These are phyloP conservation scores for Craniophora ligustri DNA, from an alignment of 2,888 invertebrate species.

Conservation along the genomic window DNA sequence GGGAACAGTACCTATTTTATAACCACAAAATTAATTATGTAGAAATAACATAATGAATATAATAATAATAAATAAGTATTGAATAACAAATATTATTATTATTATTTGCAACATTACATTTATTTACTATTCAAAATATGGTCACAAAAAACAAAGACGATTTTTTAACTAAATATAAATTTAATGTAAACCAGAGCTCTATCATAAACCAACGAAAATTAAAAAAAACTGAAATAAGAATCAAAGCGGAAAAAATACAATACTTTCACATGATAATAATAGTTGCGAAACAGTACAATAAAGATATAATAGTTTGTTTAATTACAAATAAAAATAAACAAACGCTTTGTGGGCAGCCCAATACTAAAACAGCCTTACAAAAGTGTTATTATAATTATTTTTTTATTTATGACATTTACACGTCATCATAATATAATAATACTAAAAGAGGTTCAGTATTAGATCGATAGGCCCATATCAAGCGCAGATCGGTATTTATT, in stretches of 20 bases:
- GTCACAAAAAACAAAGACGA: not conserved
- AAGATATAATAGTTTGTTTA: slow-evolving; percentile 41
- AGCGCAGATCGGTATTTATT: no score
- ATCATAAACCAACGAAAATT: slow-evolving; percentile 37
- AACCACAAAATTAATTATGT: not conserved
- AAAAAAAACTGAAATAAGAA: slow-evolving; percentile 47
- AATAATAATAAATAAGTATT: no score
- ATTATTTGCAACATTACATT: not conserved
- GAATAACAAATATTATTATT: no score
- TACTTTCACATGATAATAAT: slow-evolving; percentile 41
- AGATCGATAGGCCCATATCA: no score
- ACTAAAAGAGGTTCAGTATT: no score
- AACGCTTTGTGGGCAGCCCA: slow-evolving; percentile 25
- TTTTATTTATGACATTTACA: no score
- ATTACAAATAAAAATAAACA: slow-evolving; percentile 52
- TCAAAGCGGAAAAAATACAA: slow-evolving; percentile 39
- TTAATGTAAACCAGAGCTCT: slow-evolving; percentile 38
- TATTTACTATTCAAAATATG: not conserved
- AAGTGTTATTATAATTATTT: no score
- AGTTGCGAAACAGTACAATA: slow-evolving; percentile 40
- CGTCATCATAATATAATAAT: no score
- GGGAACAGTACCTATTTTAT: not conserved
- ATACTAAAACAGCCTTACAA: not conserved
- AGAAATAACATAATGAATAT: no score
- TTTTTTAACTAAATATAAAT: no score